These are phyloP conservation scores for Taeniopygia guttata DNA, from an alignment of 2,797 vertebrate genomes.

Conservation along the genomic window DNA sequence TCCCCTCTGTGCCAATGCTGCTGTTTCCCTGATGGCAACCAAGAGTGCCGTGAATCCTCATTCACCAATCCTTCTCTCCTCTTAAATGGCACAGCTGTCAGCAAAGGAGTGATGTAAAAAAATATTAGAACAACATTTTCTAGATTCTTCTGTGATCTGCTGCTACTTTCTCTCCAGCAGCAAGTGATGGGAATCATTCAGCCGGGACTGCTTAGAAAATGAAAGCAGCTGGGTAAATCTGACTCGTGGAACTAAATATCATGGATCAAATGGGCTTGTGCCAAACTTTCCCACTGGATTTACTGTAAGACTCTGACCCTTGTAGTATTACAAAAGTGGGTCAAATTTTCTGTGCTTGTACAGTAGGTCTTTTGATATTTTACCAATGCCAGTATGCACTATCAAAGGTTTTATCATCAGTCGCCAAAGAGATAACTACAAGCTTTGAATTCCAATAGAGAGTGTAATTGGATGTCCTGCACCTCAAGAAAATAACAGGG, in stretches of 20 bases:
- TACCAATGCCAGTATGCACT: slow-evolving; percentile 36
- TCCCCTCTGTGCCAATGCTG: not conserved
- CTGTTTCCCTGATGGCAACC: slow-evolving; percentile 10
- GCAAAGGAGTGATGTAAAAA: slow-evolving; percentile 51
- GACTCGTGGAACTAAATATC: slow-evolving; percentile 63
- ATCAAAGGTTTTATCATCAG: slow-evolving; percentile 55
- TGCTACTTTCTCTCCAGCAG: slow-evolving; percentile 13
- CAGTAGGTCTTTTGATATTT: slow-evolving; percentile 64
- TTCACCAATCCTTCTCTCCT: slow-evolving; percentile 17
- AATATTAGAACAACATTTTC: slow-evolving; percentile 60
- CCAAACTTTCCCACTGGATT: slow-evolving; percentile 61
- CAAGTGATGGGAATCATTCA: slow-evolving; percentile 52
- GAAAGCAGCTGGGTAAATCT: slow-evolving; percentile 60
- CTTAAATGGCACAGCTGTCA: slow-evolving; percentile 65
- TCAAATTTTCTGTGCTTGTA: slow-evolving; percentile 55
- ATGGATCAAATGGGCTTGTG: slow-evolving; percentile 60
- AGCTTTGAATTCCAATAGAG: slow-evolving; percentile 64
- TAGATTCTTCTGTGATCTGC: slow-evolving; percentile 60
- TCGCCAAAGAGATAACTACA: slow-evolving; percentile 61
- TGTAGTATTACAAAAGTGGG: slow-evolving; percentile 62
- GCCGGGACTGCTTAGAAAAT: slow-evolving; percentile 44
- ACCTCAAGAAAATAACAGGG: slow-evolving; percentile 22
- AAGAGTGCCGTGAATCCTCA: not conserved
- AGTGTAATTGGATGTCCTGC: not conserved
- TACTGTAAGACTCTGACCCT: slow-evolving; percentile 68